These are phyloP conservation scores for Drosophila antonietae DNA, from an alignment of 2,888 invertebrate species.

Conservation along the genomic window DNA sequence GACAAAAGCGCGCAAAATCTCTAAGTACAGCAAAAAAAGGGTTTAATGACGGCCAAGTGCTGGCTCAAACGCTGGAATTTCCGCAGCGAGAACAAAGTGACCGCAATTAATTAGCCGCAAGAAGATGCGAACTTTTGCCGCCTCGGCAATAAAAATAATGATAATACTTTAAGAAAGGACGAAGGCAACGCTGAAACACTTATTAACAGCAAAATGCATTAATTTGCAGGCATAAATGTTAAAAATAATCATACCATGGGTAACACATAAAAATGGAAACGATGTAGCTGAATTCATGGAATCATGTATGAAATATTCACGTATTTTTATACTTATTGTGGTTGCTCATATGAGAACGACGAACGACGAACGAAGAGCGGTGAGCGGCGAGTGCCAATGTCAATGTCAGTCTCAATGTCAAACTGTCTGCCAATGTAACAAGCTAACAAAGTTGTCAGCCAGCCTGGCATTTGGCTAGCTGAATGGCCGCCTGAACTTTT, in stretches of 20 bases:
- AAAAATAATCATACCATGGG: slow-evolving; percentile 5
- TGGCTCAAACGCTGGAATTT: slow-evolving; percentile 59
- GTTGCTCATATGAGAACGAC: slow-evolving; percentile 22
- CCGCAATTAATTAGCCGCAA: slow-evolving; percentile 78
- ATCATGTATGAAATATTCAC: slow-evolving; percentile 29
- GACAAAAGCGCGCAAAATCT: slow-evolving; percentile 36
- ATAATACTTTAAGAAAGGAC: slow-evolving; percentile 32
- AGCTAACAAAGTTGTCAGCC: slow-evolving; percentile 44
- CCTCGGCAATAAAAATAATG: slow-evolving; percentile 64
- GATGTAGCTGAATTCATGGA: slow-evolving; percentile 1
- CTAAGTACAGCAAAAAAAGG: slow-evolving; percentile 45
- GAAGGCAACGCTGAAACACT: background rate
- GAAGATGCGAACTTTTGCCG: slow-evolving; percentile 47
- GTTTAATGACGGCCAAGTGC: slow-evolving; percentile 64
- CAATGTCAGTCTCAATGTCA: slow-evolving; percentile 66
- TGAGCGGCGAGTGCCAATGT: slow-evolving; percentile 39
- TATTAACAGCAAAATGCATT: slow-evolving; percentile 22
- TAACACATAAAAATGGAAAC: slow-evolving; percentile 17
- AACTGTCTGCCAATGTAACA: slow-evolving; percentile 61
- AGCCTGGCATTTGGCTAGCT: slow-evolving; percentile 41
- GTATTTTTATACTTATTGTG: slow-evolving; percentile 15
- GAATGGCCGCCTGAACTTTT: slow-evolving; percentile 69
- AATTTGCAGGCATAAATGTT: slow-evolving; percentile 42
- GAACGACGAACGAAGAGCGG: background rate
- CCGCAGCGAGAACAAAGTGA: slow-evolving; percentile 59